These are phyloP conservation scores for Podiceps cristatus DNA, from an alignment of 2,113 vertebrate genomes.

Conservation along the genomic window DNA sequence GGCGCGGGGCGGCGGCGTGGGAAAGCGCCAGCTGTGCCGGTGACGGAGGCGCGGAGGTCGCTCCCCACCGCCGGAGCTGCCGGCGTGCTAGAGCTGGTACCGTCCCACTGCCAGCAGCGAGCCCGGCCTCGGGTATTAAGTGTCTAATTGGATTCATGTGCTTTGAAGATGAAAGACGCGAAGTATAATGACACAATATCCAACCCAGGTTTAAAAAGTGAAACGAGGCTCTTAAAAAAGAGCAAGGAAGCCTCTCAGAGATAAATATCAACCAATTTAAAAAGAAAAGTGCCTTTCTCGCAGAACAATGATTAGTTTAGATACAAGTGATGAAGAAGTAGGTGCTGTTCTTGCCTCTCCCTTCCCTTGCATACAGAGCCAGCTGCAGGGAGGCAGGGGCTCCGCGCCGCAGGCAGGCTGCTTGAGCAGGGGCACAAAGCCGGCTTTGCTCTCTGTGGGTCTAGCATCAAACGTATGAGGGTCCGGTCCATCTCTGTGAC, in stretches of 20 bases:
- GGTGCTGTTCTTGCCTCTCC: not conserved
- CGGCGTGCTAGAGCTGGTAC: accelerated
- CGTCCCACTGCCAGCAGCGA: not conserved
- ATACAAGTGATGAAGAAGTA: not conserved
- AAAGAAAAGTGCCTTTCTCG: not conserved
- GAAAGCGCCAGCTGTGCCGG: accelerated
- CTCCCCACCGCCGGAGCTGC: not conserved
- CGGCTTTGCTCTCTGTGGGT: not conserved
- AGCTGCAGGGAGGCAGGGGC: not conserved
- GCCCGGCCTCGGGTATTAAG: not conserved
- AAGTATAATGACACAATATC: not conserved
- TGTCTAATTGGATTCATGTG: not conserved
- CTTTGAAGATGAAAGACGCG: not conserved
- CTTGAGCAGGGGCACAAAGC: not conserved
- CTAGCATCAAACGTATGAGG: accelerated
- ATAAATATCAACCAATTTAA: not conserved
- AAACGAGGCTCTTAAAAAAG: not conserved
- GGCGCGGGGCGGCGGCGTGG: not conserved
- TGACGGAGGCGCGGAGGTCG: accelerated
- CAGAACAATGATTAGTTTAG: not conserved
- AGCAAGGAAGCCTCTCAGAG: not conserved
- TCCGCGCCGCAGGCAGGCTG: not conserved
- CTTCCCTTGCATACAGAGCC: not conserved
- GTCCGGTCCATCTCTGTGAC: not conserved
- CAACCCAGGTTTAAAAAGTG: not conserved